These are phyloP conservation scores for Mastigias papua DNA, from an alignment of 30 jellyfish, hydroid and myxozoan genomes.

Conservation along the genomic window DNA sequence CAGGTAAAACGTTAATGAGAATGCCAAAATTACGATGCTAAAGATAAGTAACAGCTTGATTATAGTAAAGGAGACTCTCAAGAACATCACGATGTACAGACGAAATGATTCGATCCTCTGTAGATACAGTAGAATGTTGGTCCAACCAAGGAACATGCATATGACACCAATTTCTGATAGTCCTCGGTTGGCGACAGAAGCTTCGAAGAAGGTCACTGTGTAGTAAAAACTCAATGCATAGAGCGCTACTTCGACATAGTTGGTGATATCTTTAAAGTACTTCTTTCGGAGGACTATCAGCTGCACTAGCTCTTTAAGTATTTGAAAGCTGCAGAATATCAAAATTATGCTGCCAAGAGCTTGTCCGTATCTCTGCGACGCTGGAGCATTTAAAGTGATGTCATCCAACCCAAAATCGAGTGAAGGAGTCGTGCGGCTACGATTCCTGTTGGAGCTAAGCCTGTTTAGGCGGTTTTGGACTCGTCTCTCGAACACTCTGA, in stretches of 20 bases:
- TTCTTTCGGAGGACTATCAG: slow-evolving; percentile 44
- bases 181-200: background rate
- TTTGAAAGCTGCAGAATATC: slow-evolving; percentile 27
- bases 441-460: too few relatives aligned
- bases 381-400: slow-evolving; percentile 4
- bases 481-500: slow-evolving; percentile 6
- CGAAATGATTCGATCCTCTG: slow-evolving; percentile 64
- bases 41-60: slow-evolving; percentile 63
- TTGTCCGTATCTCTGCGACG: slow-evolving; percentile 21
- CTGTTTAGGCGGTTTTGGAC: slow-evolving; percentile 11
- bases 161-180: slow-evolving; percentile 63
- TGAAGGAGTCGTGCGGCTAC: background rate
- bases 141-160: slow-evolving; percentile 73
- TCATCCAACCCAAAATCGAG: background rate
- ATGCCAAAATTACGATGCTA: slow-evolving; percentile 54
- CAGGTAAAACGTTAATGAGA: slow-evolving; percentile 64
- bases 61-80: slow-evolving; percentile 51
- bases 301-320: slow-evolving; percentile 42
- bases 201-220: slow-evolving; percentile 1
- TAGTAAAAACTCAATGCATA: slow-evolving; percentile 8
- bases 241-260: slow-evolving; percentile 36
- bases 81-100: slow-evolving; percentile 79
- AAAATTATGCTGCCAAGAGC: slow-evolving; percentile 28
- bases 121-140: slow-evolving; percentile 64
- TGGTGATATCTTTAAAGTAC: slow-evolving; percentile 38